phyloP scores from a whole-genome alignment of 2,113 vertebrate genomes.

The Leptosomus discolor region DNA sequence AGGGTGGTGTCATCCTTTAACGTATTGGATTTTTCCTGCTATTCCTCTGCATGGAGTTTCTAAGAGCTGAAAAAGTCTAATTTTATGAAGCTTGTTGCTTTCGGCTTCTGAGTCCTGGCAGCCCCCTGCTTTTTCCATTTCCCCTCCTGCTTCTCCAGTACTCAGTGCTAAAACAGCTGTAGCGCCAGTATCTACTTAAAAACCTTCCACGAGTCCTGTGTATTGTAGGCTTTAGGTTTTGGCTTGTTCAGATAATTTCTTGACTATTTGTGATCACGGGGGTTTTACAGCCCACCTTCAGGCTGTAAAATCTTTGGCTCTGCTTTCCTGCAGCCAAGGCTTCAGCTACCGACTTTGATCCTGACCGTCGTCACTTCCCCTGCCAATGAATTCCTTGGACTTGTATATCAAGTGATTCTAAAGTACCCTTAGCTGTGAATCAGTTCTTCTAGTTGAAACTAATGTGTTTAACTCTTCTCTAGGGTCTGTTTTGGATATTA shows the following conservation, averaged over 20 bases:
- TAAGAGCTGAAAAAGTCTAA: not conserved
- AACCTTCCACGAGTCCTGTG: not conserved
- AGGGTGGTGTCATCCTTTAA: not conserved
- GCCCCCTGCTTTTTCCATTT: conserved; percentile 14
- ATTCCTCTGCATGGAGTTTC: not conserved
- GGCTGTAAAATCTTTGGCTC: not conserved
- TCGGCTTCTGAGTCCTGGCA: not conserved
- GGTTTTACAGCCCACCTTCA: not conserved
- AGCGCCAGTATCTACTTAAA: not conserved
- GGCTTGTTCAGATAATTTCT: not conserved
- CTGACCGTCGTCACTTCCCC: not conserved
- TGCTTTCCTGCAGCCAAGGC: not conserved
- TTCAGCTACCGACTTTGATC: not conserved
- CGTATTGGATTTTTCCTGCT: not conserved
- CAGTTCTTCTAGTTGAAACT: not conserved
- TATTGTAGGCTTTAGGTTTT: not conserved
- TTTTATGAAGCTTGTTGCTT: not conserved
- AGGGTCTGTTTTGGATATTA: conserved; percentile 95
- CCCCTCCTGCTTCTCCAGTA: not conserved
- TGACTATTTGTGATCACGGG: not conserved
- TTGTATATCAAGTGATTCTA: not conserved
- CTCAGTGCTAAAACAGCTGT: not conserved
- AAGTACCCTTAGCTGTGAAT: not conserved
- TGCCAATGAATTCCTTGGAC: not conserved
- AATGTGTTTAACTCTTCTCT: not conserved